These are phyloP conservation scores for Platysteira castanea DNA, from an alignment of 2,113 vertebrate genomes.

Conservation along the genomic window DNA sequence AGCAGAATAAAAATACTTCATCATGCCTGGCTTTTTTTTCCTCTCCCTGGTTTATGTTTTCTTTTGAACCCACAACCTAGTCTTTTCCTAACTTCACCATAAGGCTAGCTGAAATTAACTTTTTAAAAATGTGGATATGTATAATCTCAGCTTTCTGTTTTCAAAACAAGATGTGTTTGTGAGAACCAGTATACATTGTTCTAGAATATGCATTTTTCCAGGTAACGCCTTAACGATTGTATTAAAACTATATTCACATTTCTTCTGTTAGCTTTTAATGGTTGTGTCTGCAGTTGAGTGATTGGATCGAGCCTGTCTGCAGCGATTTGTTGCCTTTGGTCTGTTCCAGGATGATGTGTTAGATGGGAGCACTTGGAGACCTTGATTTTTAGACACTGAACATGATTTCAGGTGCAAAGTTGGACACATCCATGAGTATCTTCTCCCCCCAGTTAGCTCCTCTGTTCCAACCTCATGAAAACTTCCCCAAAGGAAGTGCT, in stretches of 20 bases:
- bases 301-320: background rate
- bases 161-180: background rate
- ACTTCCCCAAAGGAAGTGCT: background rate
- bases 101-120: background rate
- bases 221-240: background rate
- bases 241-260: background rate
- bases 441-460: background rate
- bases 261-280: background rate
- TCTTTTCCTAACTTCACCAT: background rate
- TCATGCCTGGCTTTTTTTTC: constrained; percentile 2
- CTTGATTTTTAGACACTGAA: background rate
- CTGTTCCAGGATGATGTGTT: background rate
- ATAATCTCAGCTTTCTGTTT: background rate
- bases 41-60: background rate
- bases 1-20: constrained; percentile 74
- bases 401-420: background rate
- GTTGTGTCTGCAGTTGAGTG: background rate
- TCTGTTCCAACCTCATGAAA: background rate
- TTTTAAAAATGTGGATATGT: background rate
- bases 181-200: background rate
- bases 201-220: background rate
- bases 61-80: background rate
- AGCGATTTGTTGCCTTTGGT: background rate
- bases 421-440: background rate
- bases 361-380: background rate